A percentile compares a stretch with the other conserved stretches of the same genome.
Conservation (phyloP, 2,797 vertebrate species). For the Gambelia wislizenii region DNA sequence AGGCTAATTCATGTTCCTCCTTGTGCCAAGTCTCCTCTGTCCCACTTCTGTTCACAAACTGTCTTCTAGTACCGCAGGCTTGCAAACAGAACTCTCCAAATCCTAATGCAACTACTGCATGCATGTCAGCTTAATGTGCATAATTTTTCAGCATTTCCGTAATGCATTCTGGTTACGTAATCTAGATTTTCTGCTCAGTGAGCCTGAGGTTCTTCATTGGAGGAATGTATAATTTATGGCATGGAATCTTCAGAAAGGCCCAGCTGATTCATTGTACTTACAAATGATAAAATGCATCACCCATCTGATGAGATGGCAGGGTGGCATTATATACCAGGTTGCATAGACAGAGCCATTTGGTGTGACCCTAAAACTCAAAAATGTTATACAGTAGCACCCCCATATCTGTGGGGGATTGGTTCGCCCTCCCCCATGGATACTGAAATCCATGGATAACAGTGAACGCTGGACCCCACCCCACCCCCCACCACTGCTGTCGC, state of each 20-base stretch:
- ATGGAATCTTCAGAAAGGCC: neutral
- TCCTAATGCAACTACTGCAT: neutral
- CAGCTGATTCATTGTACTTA: neutral
- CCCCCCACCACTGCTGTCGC: no score
- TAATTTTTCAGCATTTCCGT: conserved; percentile 8
- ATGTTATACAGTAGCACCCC: neutral
- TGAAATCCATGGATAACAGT: no score
- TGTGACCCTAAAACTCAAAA: neutral
- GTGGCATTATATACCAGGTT: neutral
- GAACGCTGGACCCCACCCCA: no score
- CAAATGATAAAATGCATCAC: neutral
- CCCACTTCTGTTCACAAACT: neutral
- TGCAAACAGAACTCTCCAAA: neutral
- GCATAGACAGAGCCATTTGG: neutral
- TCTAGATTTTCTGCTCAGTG: conserved; percentile 26
- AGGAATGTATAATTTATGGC: conserved; percentile 14
- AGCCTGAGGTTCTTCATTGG: conserved; percentile 14
- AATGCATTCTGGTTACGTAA: conserved; percentile 28
- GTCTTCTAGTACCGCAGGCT: neutral
- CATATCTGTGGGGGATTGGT: no score
- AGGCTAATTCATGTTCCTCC: neutral
- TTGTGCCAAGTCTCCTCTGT: neutral
- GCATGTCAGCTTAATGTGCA: conserved; percentile 24
- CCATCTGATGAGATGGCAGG: no score
- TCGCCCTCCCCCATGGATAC: no score